phyloP scores from a whole-genome alignment of 2,888 invertebrate genomes.

The Hemicrepidius hirtus region DNA sequence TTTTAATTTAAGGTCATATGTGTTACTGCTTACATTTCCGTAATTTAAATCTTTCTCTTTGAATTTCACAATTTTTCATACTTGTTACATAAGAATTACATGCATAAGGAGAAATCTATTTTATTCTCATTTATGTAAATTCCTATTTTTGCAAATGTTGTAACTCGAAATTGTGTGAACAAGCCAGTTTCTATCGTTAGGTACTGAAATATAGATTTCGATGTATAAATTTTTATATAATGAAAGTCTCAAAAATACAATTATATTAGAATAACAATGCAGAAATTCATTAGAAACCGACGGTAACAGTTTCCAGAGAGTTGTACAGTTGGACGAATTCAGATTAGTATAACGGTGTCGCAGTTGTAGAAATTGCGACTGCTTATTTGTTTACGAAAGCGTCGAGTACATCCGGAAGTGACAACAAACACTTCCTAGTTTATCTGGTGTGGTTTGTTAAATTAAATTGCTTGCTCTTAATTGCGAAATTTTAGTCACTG shows the following conservation, averaged over 20 bases:
- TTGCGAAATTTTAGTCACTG: slow-evolving; percentile 36
- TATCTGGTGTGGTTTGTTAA: slow-evolving; percentile 47
- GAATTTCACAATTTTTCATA: background rate
- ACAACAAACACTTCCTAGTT: slow-evolving; percentile 47
- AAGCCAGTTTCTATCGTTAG: too few relatives aligned
- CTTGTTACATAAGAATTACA: background rate
- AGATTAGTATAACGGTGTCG: slow-evolving; percentile 42
- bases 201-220: too few relatives aligned
- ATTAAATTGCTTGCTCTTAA: slow-evolving; percentile 42
- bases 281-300: slow-evolving; percentile 36
- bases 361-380: slow-evolving; percentile 42
- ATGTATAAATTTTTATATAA: background rate
- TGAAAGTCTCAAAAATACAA: background rate
- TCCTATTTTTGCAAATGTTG: too few relatives aligned
- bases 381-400: slow-evolving; percentile 46
- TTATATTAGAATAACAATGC: slow-evolving; percentile 31
- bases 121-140: background rate
- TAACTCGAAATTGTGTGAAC: too few relatives aligned
- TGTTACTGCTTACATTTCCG: background rate
- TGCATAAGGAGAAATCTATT: background rate
- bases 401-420: slow-evolving; percentile 45
- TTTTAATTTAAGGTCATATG: background rate
- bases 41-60: background rate
- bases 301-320: slow-evolving; percentile 27
- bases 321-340: slow-evolving; percentile 39